Evolutionary conservation across 2,797 vertebrate genomes (phyloP).

Genomic region (Falco novaeseelandiae): DNA sequence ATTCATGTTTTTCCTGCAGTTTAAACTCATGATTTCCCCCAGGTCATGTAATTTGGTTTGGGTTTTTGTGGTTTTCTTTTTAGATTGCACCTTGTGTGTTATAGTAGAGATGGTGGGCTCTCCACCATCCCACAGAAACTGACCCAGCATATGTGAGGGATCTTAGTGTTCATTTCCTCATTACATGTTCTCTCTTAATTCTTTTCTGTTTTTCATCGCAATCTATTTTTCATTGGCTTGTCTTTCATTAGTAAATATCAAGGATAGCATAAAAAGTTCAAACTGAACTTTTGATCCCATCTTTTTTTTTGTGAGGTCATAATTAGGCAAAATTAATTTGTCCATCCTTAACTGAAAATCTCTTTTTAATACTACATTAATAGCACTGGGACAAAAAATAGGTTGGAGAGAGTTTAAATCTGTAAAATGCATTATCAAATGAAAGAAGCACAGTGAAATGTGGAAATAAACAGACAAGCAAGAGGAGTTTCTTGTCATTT

Average conservation of each 20-base stretch:
- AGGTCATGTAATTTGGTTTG: background rate
- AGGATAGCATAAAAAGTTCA: background rate
- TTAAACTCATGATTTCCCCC: background rate
- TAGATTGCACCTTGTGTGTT: background rate
- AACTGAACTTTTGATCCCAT: background rate
- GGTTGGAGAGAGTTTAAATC: background rate
- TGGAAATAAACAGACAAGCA: slow-evolving; percentile 36
- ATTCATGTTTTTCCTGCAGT: background rate
- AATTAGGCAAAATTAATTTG: background rate
- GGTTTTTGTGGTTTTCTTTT: rapidly evolving
- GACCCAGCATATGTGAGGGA: background rate
- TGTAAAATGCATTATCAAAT: background rate
- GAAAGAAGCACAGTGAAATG: background rate
- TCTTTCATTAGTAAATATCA: background rate
- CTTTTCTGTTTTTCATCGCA: background rate
- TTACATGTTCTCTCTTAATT: background rate
- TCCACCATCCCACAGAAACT: background rate
- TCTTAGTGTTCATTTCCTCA: background rate
- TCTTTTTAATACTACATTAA: background rate
- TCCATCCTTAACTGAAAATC: background rate
- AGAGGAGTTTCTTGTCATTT: background rate
- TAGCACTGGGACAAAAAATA: background rate
- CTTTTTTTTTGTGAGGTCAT: background rate
- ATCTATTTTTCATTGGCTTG: background rate
- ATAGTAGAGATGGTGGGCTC: background rate